Evolutionary conservation across 53 echinoderm and acorn worm species (phyloP), one percentile per base, ranked within the genome.

Genomic region (Patiria pectinifera): DNA sequence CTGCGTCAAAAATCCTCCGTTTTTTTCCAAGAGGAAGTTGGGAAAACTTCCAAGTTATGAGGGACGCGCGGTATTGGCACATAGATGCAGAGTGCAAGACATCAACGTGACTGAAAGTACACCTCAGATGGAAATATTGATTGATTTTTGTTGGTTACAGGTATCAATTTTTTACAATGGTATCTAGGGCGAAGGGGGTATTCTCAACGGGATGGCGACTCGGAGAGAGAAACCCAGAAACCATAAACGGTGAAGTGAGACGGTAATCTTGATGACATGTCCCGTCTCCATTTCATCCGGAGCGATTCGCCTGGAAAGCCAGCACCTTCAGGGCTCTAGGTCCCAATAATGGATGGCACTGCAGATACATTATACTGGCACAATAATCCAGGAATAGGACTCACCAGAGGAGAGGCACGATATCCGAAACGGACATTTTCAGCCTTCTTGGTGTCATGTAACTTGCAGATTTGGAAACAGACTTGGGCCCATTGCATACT

Each of bases 261-360:
- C 66, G 58, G 47, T 86, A 74, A 85, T 45, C 85, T 86, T 72
- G 72, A 86, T 86, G 75, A 48, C 86, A 49, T 46, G n/a, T 22
- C 86, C 46, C 86, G 86, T 86, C 86, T 86, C 86, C 53, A 86
- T 86, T 86, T 86, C 86, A 86, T 63, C 21, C 85, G 69, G 53
- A 86, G 76, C 86, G 35, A 22, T 74, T 26, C 71, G 86, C 21
- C 35, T 78, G 0, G 86, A 22, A 86, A 71, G 86, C 62, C 48
- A 74, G 23, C 49, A 69, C 53, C 71, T 13, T 71, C 71, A 46
- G 48, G 24, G 4, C 72, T 72, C 22, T 48, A 63, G 11, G 71
- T 48, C 75, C 69, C 53, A 86, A 86, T 86, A 86, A 86, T 86
- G 86, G 86, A 86, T 46, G 75, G 74, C 43, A 62, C 69, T 66